Percentiles rank a stretch among this genome's conserved stretches.
Conservation (phyloP, 1,140 invertebrate genomes). For the Drosophila yakuba region DNA sequence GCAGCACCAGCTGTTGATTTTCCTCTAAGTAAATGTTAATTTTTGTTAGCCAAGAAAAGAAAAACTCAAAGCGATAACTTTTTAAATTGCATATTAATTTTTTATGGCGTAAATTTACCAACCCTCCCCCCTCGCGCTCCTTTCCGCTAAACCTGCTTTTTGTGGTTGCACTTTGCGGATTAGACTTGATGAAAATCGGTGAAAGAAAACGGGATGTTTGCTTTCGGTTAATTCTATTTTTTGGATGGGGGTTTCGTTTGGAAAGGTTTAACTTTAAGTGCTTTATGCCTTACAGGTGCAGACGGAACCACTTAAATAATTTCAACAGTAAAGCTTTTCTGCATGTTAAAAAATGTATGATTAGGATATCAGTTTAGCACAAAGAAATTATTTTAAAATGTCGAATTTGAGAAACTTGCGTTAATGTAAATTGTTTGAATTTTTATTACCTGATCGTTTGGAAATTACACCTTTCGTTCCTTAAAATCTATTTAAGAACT, state of each 20-base stretch:
- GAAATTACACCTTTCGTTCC: too few relatives aligned
- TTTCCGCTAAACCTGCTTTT: constrained; percentile 12
- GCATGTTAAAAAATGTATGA: too few relatives aligned
- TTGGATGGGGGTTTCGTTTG: background rate
- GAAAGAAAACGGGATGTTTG: constrained; percentile 3
- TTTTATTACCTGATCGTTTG: too few relatives aligned
- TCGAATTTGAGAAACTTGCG: too few relatives aligned
- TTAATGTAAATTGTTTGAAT: too few relatives aligned
- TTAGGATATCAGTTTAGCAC: background rate
- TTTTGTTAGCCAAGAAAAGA: constrained; percentile 45
- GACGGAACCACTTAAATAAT: background rate
- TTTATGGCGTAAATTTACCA: constrained; percentile 48
- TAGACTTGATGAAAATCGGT: constrained; percentile 16
- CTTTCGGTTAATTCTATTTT: constrained; percentile 32
- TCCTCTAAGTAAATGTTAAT: constrained; percentile 58
- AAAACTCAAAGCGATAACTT: constrained; percentile 61
- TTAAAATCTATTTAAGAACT: too few relatives aligned
- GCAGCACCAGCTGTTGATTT: constrained; percentile 60
- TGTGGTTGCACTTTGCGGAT: constrained; percentile 49
- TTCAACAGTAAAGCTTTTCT: too few relatives aligned
- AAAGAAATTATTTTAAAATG: too few relatives aligned
- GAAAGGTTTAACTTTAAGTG: constrained; percentile 5
- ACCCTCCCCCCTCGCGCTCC: background rate
- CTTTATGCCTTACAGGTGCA: background rate
- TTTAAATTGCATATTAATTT: constrained; percentile 75